phyloP scores from a whole-genome alignment of 2,888 invertebrate species.

The Habrosyne pyritoides region DNA sequence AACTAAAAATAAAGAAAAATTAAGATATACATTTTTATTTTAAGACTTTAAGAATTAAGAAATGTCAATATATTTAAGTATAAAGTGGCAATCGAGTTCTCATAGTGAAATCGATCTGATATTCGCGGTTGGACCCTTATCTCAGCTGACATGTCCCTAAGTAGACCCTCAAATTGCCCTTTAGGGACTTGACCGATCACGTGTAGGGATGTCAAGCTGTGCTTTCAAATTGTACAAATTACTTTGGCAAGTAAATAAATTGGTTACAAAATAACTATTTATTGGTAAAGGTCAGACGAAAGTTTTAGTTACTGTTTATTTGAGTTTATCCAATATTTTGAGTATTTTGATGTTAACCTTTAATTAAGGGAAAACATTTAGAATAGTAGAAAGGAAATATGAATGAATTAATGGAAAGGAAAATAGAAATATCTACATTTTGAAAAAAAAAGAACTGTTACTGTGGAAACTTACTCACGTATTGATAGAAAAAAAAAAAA shows the following conservation, averaged over 20 bases:
- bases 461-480: no score
- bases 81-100: neutral
- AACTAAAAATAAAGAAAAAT: no score
- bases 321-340: neutral
- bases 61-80: no score
- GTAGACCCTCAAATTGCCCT: slow-evolving; percentile 45
- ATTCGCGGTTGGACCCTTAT: slow-evolving; percentile 42
- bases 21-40: no score
- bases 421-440: no score
- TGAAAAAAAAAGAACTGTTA: no score
- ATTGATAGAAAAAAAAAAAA: no score
- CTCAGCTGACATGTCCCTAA: slow-evolving; percentile 42
- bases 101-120: slow-evolving; percentile 6
- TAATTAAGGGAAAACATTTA: no score
- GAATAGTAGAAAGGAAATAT: no score
- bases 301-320: neutral
- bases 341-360: no score
- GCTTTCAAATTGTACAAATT: slow-evolving; percentile 8
- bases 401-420: no score
- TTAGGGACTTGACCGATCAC: slow-evolving; percentile 41
- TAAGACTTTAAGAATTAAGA: no score
- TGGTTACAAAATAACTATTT: slow-evolving; percentile 3
- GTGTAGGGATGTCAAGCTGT: slow-evolving; percentile 15
- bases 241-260: slow-evolving; percentile 3
- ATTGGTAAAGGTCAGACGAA: neutral